These are phyloP conservation scores for Pristiophorus japonicus DNA, from an alignment of 2,113 vertebrate genomes.

Conservation along the genomic window DNA sequence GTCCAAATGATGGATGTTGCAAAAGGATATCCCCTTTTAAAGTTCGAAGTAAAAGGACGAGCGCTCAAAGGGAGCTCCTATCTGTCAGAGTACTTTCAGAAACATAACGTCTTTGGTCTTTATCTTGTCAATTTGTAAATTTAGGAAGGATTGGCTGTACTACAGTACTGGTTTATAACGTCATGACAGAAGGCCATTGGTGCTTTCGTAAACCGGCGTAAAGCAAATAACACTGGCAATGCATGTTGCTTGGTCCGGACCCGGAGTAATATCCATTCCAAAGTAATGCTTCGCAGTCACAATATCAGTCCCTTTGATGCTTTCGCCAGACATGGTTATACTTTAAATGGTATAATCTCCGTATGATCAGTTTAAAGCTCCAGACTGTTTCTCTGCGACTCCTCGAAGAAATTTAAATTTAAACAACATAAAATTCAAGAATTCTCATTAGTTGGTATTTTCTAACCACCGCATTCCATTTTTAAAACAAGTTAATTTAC, in stretches of 20 bases:
- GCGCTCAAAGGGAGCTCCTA: neutral
- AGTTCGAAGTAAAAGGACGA: neutral
- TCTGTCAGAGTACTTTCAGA: neutral
- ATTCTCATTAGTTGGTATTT: neutral
- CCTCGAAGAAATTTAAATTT: neutral
- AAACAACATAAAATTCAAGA: neutral
- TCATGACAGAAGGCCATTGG: neutral
- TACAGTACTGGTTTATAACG: neutral
- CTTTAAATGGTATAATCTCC: neutral
- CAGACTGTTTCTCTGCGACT: neutral
- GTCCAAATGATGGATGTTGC: neutral
- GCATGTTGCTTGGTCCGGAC: neutral
- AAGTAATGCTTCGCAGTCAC: neutral
- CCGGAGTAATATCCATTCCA: neutral
- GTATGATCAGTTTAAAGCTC: neutral
- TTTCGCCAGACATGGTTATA: neutral
- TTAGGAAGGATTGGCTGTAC: neutral
- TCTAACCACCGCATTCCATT: neutral
- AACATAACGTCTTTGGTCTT: neutral
- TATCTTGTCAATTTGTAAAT: constrained; percentile 6
- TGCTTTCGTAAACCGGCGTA: neutral
- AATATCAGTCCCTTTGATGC: neutral
- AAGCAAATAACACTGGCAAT: neutral
- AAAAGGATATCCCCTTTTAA: neutral
- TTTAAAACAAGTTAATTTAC: neutral